phyloP scores from a whole-genome alignment of 2,888 invertebrate genomes.

The Cryptocephalus moraei region DNA sequence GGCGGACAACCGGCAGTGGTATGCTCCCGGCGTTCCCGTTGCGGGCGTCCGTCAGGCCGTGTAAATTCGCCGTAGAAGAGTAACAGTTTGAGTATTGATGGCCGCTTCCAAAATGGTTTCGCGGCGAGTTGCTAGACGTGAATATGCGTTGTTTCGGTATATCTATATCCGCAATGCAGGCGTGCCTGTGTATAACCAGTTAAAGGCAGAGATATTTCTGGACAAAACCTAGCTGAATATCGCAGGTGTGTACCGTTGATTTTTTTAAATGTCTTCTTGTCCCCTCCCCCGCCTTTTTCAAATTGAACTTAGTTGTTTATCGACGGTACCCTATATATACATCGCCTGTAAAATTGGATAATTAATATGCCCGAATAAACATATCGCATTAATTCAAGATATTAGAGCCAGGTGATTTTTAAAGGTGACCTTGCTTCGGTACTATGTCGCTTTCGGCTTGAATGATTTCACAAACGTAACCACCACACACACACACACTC shows the following conservation, averaged over 20 bases:
- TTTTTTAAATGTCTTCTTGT: constrained; percentile 20
- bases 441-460: constrained; percentile 15
- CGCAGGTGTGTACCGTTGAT: constrained; percentile 20
- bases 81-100: constrained; percentile 29
- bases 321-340: constrained; percentile 17
- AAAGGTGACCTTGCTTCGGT: constrained; percentile 21
- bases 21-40: too few relatives aligned
- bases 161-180: constrained; percentile 40
- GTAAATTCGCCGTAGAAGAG: constrained; percentile 12
- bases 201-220: constrained; percentile 34
- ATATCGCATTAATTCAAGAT: constrained; percentile 10
- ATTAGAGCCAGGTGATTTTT: constrained; percentile 9
- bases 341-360: constrained; percentile 14
- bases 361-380: constrained; percentile 18
- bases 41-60: not conserved
- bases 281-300: constrained; percentile 32
- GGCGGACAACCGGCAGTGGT: too few relatives aligned
- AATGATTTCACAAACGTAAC: constrained; percentile 8
- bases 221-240: constrained; percentile 30
- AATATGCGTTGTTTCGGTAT: constrained; percentile 39
- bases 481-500: constrained; percentile 4
- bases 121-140: constrained; percentile 38
- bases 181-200: constrained; percentile 36
- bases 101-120: constrained; percentile 39
- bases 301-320: constrained; percentile 24